A percentile compares a stretch with the other conserved stretches of the same genome.
Evolutionary conservation across 2,797 vertebrate genomes (phyloP).

Genomic region (Amblyraja radiata): DNA sequence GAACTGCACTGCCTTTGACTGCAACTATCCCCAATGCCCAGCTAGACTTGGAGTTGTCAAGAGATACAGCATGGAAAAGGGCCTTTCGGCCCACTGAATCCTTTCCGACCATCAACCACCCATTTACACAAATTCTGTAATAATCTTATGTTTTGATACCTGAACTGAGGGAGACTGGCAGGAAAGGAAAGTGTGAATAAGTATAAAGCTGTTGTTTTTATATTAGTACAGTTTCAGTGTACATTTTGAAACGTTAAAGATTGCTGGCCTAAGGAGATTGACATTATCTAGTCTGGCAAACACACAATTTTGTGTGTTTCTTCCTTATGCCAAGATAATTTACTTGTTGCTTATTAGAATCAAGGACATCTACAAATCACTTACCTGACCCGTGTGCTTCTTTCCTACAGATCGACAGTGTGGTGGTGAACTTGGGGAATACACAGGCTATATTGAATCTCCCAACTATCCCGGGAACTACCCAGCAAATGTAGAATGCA

Average conservation of each 20-base stretch:
- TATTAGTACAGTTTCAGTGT: neutral
- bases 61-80: too few relatives aligned
- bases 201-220: neutral
- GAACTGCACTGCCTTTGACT: neutral
- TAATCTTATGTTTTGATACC: too few relatives aligned
- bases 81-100: too few relatives aligned
- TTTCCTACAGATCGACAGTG: slow-evolving; percentile 77
- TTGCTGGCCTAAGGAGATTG: neutral
- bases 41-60: too few relatives aligned
- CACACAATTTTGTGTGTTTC: neutral
- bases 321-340: too few relatives aligned
- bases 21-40: neutral
- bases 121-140: too few relatives aligned
- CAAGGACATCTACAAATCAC: neutral
- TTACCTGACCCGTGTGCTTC: neutral
- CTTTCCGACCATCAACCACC: too few relatives aligned
- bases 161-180: neutral
- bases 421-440: slow-evolving; percentile 91
- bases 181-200: neutral
- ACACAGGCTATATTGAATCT: slow-evolving; percentile 95
- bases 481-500: slow-evolving; percentile 84
- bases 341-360: neutral
- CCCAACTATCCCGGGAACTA: slow-evolving; percentile 98
- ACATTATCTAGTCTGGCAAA: neutral
- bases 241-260: neutral